These are phyloP conservation scores for Mormyrops boulengeri DNA, from an alignment of 2,797 vertebrate genomes.

Conservation along the genomic window DNA sequence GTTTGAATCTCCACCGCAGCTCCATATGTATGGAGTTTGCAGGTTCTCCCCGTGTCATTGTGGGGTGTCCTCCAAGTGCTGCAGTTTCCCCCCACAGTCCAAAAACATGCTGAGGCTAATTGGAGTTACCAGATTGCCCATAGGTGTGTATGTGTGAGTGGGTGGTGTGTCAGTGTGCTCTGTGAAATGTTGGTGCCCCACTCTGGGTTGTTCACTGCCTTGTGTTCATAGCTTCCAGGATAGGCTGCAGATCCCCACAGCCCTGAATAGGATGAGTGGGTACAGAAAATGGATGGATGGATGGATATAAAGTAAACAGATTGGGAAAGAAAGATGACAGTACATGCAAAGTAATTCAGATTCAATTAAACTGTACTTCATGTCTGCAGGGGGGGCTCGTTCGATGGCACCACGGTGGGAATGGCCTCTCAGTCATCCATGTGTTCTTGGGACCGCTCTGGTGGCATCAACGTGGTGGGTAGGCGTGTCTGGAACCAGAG, in stretches of 20 bases:
- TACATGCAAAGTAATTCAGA: neutral
- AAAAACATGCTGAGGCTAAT: neutral
- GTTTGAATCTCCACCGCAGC: neutral
- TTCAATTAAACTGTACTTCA: neutral
- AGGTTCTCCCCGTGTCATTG: neutral
- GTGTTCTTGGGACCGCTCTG: conserved; percentile 76
- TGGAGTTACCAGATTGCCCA: neutral
- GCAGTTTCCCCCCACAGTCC: neutral
- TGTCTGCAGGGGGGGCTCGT: conserved; percentile 58
- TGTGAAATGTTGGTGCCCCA: neutral
- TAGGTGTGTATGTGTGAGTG: neutral
- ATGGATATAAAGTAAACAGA: neutral
- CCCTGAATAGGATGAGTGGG: neutral
- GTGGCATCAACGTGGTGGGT: conserved; percentile 82
- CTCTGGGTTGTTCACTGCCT: neutral
- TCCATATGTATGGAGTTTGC: neutral
- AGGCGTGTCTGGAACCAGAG: neutral
- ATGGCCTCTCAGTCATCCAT: conserved; percentile 81
- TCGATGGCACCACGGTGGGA: conserved; percentile 73
- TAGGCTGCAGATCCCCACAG: neutral
- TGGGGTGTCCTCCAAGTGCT: neutral
- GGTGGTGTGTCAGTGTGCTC: neutral
- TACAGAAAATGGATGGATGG: neutral
- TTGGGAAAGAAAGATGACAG: neutral
- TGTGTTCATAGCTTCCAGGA: neutral